Conservation (phyloP, 2,797 vertebrate species). For the Yasuhikotakia modesta region DNA sequence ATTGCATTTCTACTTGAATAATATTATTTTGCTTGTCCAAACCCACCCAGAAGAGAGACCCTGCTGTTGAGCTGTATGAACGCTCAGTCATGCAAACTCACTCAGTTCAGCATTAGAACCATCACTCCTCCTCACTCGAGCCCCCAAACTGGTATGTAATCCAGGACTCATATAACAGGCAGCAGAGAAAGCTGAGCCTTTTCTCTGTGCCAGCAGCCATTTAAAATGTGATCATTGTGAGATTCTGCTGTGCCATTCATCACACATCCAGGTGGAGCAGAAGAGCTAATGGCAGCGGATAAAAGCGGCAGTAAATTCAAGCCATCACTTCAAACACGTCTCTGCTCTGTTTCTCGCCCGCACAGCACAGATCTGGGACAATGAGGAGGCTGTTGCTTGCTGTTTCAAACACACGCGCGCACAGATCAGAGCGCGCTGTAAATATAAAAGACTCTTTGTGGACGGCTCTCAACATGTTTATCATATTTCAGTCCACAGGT, state of each 20-base stretch:
- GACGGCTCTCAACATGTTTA: slow-evolving; percentile 51
- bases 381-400: slow-evolving; percentile 51
- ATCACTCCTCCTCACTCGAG: slow-evolving; percentile 22
- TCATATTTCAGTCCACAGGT: slow-evolving; percentile 30
- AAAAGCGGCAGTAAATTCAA: slow-evolving; percentile 62
- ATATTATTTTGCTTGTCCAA: not conserved
- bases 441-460: slow-evolving; percentile 53
- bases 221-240: slow-evolving; percentile 45
- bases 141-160: slow-evolving; percentile 29
- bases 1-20: not conserved
- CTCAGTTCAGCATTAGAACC: slow-evolving; percentile 33
- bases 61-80: not conserved
- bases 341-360: slow-evolving; percentile 44
- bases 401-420: slow-evolving; percentile 27
- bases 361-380: slow-evolving; percentile 39
- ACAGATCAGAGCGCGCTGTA: slow-evolving; percentile 45
- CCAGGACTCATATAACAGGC: slow-evolving; percentile 36
- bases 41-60: slow-evolving; percentile 6
- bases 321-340: slow-evolving; percentile 56
- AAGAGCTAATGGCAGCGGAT: slow-evolving; percentile 55
- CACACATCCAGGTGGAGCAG: slow-evolving; percentile 46
- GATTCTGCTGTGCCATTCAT: slow-evolving; percentile 52
- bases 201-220: slow-evolving; percentile 47
- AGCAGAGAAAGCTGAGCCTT: slow-evolving; percentile 29
- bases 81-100: slow-evolving; percentile 28